Base-by-base conservation (phyloP, 2,888 invertebrate species). In the Serripes groenlandicus region DNA sequence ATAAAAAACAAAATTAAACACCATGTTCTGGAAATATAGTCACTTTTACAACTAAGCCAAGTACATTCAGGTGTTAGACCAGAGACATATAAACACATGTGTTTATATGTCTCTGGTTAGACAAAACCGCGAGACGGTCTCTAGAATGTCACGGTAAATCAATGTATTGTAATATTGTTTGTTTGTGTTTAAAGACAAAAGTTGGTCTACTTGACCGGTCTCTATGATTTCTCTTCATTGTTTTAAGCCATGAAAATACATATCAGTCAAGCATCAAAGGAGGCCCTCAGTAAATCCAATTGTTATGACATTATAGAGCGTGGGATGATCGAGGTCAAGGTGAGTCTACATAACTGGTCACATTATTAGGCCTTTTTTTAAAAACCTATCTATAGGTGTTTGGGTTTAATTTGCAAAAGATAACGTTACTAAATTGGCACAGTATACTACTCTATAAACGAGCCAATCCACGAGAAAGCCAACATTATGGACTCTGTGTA, bases 211-310 rank as follows among this genome's bases (percentile, higher is more conserved):
- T n/a, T n/a, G n/a, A n/a, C n/a, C n/a, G n/a, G n/a, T n/a, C n/a
- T n/a, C n/a, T n/a, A n/a, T n/a, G n/a, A n/a, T n/a, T n/a, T n/a
- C n/a, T n/a, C 21, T 49, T 49, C 7, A 21, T 23, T 18, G 28
- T 49, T 75, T 74, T 15, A 75, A 90, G 91, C 92, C 7, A 73
- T 92, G 82, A 92, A 90, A 75, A 92, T 93, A 52, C 93, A 93
- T 75, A 82, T 93, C 1, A 92, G 92, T 66, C 84, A 90, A 49
- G 68, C 81, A 7, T 87, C 90, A 5, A 87, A 87, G 72, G 82
- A 84, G 4, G 80, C 88, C 15, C 81, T 93, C 34, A 81, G 83
- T 15, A 74, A 73, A 7, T 83, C 84, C 68, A 81, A 79, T 23
- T 83, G 82, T 0, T 89, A 81, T 49, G 23, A 71, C 15, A 58